Base-by-base conservation (phyloP, 2,888 invertebrate species). In the Syrphus vitripennis region DNA sequence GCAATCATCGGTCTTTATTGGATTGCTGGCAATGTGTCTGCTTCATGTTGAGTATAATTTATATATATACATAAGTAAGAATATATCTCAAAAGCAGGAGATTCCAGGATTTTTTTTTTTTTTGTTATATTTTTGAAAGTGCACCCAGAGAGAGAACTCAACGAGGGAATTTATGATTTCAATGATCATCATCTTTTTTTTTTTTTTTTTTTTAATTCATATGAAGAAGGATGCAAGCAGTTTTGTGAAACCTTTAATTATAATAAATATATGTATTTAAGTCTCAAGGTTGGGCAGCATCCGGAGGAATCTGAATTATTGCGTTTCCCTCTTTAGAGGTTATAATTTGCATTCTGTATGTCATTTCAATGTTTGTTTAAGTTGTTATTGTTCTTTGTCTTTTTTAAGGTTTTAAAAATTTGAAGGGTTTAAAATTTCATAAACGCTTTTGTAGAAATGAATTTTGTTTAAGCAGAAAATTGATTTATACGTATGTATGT, bases 1-100 rank as follows among this genome's bases (percentile, higher is more conserved):
- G 65, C 75, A 84, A 84, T 83, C 80, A 80, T 50, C 48, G 50
- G 34, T 12, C 53, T 75, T 79, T 75, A 79, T 83, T 79, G 63
- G 74, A 70, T 79, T 63, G 74, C 50, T 53, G 53, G 61, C 67
- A 77, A 67, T 59, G 59, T 69, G 69, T 61, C 57, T 69, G 72
- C 2, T 21, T 53, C 12, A 26, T 40, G 29, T 29, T 3, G 21
- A 29, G 21, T 16, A 21, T 24, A 14, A 10, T 26, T 14, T 1
- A 3, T 2, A 4, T n/a, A 4, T 45, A 34, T 50, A 29, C 12
- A n/a, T n/a, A n/a, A n/a, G n/a, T n/a, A n/a, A n/a, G 40, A n/a
- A 21, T 16, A 21, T 16, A 48, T 42, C 12, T 12, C 40, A 42
- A 19, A 26, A 55, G 40, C 55, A 55, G 19, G 12, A 55, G 70